phyloP scores from a whole-genome alignment of 2,888 invertebrate genomes.

The Psylliodes chrysocephalus region DNA sequence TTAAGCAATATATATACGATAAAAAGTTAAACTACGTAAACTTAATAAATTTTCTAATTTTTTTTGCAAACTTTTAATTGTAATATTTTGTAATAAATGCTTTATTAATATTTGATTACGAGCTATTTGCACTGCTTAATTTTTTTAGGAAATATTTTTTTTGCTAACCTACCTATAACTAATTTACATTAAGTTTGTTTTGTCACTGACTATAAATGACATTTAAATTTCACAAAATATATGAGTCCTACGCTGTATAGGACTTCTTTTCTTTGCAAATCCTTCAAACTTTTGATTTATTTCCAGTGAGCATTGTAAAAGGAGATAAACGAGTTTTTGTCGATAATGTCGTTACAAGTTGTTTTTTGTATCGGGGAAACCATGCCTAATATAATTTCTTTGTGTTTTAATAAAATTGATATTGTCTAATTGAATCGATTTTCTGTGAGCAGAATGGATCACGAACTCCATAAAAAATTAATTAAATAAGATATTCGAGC shows the following conservation, averaged over 20 bases:
- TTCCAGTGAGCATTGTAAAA: conserved; percentile 34
- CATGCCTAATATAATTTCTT: conserved; percentile 6
- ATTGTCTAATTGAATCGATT: conserved; percentile 13
- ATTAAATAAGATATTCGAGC: not conserved
- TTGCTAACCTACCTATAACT: too few relatives aligned
- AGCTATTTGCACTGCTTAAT: too few relatives aligned
- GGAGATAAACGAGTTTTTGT: not conserved
- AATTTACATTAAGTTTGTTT: too few relatives aligned
- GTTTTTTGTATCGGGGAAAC: conserved; percentile 1
- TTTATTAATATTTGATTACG: too few relatives aligned
- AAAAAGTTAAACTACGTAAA: too few relatives aligned
- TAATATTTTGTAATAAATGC: too few relatives aligned
- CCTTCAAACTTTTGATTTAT: conserved; percentile 45
- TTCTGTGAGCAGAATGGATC: not conserved
- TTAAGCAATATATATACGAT: too few relatives aligned
- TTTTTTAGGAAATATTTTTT: too few relatives aligned
- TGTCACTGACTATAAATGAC: too few relatives aligned
- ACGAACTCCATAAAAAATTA: conserved; percentile 5
- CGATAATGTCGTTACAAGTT: not conserved
- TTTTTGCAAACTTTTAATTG: too few relatives aligned
- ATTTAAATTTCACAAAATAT: too few relatives aligned
- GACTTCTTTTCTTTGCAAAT: conserved; percentile 38
- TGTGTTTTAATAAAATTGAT: conserved; percentile 3
- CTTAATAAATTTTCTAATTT: too few relatives aligned
- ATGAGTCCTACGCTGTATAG: not conserved